These are phyloP conservation scores for Noctua janthe DNA, from an alignment of 2,888 invertebrate genomes.

Conservation along the genomic window DNA sequence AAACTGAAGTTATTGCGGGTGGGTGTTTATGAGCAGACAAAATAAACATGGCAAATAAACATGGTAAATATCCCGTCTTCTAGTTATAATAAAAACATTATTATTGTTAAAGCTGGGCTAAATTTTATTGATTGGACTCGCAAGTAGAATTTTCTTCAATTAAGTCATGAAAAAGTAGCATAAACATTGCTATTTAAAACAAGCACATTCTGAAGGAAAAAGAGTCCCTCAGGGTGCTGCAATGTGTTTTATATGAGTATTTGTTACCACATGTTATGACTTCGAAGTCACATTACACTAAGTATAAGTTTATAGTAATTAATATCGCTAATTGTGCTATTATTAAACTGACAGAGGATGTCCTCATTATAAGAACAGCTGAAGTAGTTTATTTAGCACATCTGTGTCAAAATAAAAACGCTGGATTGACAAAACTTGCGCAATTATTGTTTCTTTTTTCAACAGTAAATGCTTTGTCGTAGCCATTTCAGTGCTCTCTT, in stretches of 20 bases:
- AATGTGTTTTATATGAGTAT: background rate
- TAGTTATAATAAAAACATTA: no score
- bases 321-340: conserved; percentile 36
- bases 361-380: conserved; percentile 20
- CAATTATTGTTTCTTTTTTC: background rate
- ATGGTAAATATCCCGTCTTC: no score
- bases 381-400: conserved; percentile 12
- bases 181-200: background rate
- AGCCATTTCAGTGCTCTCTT: background rate
- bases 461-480: background rate
- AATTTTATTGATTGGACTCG: background rate
- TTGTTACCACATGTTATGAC: background rate
- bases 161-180: background rate
- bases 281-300: background rate
- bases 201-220: background rate
- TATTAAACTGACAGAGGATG: conserved; percentile 26
- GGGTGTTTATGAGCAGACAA: no score
- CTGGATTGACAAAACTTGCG: background rate
- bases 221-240: conserved; percentile 18
- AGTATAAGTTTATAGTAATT: conserved; percentile 14
- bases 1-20: no score
- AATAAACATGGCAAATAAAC: no score
- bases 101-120: background rate
- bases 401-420: conserved; percentile 22
- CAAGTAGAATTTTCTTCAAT: background rate